Evolutionary conservation across 2,888 invertebrate species (phyloP).

Genomic region (Dorcus hopei): DNA sequence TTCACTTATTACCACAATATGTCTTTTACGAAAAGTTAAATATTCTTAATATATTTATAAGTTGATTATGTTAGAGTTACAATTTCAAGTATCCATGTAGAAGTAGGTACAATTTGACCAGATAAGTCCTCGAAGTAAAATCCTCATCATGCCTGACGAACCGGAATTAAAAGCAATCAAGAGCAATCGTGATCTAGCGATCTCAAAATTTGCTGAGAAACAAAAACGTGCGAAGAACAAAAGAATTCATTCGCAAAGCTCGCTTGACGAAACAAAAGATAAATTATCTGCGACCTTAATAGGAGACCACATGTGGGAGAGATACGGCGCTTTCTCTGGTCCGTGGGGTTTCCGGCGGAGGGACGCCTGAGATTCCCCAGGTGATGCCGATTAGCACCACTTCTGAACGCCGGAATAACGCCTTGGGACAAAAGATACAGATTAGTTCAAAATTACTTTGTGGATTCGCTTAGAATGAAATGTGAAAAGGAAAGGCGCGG

Average conservation of each 20-base stretch:
- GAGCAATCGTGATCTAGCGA: conserved; percentile 22
- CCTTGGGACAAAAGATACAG: conserved; percentile 29
- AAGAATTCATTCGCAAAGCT: conserved; percentile 35
- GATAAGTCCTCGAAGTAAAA: too few relatives aligned
- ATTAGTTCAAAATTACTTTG: conserved; percentile 31
- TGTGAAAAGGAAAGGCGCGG: conserved; percentile 11
- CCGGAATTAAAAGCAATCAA: conserved; percentile 6
- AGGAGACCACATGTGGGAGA: conserved; percentile 33
- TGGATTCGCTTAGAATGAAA: conserved; percentile 12
- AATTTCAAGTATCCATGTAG: too few relatives aligned
- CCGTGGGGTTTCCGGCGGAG: conserved; percentile 19
- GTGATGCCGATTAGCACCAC: conserved; percentile 38
- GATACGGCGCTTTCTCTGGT: neutral
- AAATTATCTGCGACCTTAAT: conserved; percentile 38
- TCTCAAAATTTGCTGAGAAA: conserved; percentile 30
- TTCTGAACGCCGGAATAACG: conserved; percentile 30
- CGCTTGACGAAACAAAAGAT: conserved; percentile 41
- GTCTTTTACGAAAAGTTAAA: too few relatives aligned
- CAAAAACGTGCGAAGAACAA: conserved; percentile 37
- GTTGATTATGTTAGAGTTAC: too few relatives aligned
- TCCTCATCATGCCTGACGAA: neutral
- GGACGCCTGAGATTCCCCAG: conserved; percentile 35
- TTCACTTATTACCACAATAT: too few relatives aligned
- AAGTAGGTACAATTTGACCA: too few relatives aligned
- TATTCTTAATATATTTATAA: too few relatives aligned